These are phyloP conservation scores for Hormiphora californensis DNA, from an alignment of 37 sponge, comb jelly and placozoan species.

Conservation along the genomic window DNA sequence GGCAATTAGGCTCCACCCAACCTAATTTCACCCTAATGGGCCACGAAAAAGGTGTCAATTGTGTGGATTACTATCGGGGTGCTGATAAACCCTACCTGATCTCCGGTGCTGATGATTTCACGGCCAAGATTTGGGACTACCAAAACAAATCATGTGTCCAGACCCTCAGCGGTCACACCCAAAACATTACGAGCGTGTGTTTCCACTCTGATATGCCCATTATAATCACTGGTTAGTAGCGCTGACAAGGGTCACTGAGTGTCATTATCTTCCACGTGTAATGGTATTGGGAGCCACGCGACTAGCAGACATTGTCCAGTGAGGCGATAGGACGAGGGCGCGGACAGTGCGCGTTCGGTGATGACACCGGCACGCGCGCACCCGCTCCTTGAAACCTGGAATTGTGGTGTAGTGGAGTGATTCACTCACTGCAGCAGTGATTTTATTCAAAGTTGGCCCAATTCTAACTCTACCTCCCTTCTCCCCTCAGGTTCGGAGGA, in stretches of 20 bases:
- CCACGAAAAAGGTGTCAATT: constrained; percentile 93
- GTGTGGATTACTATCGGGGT: constrained; percentile 92
- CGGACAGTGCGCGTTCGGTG: neutral
- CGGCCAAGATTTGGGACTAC: constrained; percentile 91
- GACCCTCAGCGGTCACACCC: constrained; percentile 90
- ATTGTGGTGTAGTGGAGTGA: neutral
- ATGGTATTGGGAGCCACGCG: neutral
- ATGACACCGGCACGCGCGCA: neutral
- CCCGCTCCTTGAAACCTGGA: neutral
- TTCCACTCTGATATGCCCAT: constrained; percentile 96
- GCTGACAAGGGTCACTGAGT: neutral
- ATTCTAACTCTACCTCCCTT: neutral
- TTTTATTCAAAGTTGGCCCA: neutral
- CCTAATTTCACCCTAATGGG: constrained; percentile 99
- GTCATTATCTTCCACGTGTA: neutral
- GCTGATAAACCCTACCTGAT: constrained; percentile 97
- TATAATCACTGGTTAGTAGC: constrained; percentile 66
- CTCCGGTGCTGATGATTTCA: constrained; percentile 91
- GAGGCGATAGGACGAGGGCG: neutral
- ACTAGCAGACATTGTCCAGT: neutral
- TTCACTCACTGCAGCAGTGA: neutral
- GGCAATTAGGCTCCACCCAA: constrained; percentile 84
- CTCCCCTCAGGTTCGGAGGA: constrained; percentile 70
- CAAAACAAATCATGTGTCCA: constrained; percentile 97
- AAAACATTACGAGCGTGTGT: constrained; percentile 85